Conservation (phyloP, 2,888 invertebrate genomes). For the Colletes collaris region DNA sequence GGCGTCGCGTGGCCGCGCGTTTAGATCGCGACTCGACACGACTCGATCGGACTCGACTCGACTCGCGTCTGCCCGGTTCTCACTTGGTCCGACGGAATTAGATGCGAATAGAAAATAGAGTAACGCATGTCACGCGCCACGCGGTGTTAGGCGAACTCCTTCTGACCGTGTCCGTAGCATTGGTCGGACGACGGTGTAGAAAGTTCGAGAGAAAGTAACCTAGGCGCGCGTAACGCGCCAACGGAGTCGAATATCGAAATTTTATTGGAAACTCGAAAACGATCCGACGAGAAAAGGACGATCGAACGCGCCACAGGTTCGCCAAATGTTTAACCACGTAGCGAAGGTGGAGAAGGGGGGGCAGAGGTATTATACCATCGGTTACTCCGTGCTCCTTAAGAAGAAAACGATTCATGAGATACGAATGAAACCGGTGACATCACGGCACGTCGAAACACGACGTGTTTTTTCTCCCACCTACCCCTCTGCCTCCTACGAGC, state of each 20-base stretch:
- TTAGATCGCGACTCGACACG: conserved; percentile 2
- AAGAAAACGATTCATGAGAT: conserved; percentile 29
- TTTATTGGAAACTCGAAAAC: conserved; percentile 3
- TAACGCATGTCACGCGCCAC: conserved; percentile 64
- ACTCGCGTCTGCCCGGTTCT: conserved; percentile 36
- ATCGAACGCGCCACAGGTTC: too few relatives aligned
- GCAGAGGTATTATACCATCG: background rate
- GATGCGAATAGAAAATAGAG: conserved; percentile 77
- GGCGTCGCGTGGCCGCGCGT: background rate
- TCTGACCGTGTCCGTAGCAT: conserved; percentile 48
- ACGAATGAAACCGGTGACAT: conserved; percentile 46
- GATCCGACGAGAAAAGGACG: background rate
- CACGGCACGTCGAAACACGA: conserved; percentile 41
- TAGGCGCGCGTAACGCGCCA: conserved; percentile 23
- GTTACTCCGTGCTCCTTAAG: conserved; percentile 20
- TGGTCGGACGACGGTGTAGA: conserved; percentile 49
- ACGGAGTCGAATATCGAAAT: conserved; percentile 3
- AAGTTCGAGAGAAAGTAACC: conserved; percentile 64
- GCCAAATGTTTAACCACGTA: too few relatives aligned
- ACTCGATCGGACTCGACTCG: conserved; percentile 16
- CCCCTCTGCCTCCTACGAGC: conserved; percentile 38
- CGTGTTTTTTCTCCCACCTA: background rate
- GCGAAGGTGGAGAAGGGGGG: background rate
- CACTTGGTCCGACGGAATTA: conserved; percentile 72
- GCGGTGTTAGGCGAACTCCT: conserved; percentile 62